Base-by-base conservation (phyloP, 92 coral and sea anemone species). In the Bergia puertoricense region DNA sequence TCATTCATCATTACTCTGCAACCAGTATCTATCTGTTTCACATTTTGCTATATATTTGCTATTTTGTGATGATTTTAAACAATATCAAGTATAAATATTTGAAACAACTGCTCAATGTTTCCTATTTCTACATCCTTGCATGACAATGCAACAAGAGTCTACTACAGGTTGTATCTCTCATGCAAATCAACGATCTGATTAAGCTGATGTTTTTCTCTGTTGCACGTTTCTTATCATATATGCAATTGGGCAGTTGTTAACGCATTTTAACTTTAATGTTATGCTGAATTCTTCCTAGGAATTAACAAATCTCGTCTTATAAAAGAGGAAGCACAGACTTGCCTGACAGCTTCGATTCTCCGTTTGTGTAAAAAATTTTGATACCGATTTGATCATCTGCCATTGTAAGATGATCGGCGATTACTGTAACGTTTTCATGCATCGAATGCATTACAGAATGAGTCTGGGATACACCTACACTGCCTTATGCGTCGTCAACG, bases 391-490 rank as follows among this genome's bases (percentile, higher is more conserved):
- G 68, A n/a, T 13, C 23, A 62, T 62, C 23, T 0, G 68, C 68
- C 13, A 62, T 20, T 62, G 69, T 4, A 62, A 15, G 69, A 76
- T 76, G 80, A 76, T 76, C 30, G 80, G 54, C 30, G 80, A 76
- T 18, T 76, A 42, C 54, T 76, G 54, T 4, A 16, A 76, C n/a
- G 54, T 76, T 76, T 76, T 76, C 54, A 76, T 76, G 80, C 80
- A 76, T 43, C 38, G 42, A 43, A 42, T 42, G 80, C 80, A 42
- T 9, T 76, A 76, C 80, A 76, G 36, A 43, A 76, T 43, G 80
- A 76, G 50, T 42, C 51, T 76, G 48, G 30, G 46, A 10, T 45
- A 40, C 3, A 41, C 51, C n/a, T 76, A 76, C 36, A 76, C 46
- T 22, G 23, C 80, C 37, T 41, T 76, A 15, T 42, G 37, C 15